Conservation (phyloP, 2,797 vertebrate species). For the Tamandua tetradactyla region DNA sequence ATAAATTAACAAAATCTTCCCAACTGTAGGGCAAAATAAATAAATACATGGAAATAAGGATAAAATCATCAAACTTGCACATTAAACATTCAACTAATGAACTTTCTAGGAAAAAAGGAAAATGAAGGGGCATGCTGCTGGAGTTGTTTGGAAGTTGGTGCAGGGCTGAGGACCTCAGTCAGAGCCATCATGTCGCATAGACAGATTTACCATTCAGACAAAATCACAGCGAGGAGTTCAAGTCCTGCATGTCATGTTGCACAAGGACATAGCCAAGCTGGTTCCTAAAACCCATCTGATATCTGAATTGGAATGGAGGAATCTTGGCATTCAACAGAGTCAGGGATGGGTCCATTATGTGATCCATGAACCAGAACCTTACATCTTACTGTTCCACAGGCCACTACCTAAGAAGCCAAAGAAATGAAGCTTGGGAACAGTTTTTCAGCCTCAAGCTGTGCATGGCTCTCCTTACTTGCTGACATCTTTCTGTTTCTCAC, state of each 20-base stretch:
- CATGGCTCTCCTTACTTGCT: conserved; percentile 60
- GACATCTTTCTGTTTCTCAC: conserved; percentile 66
- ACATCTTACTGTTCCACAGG: conserved; percentile 85
- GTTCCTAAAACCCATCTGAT: conserved; percentile 97
- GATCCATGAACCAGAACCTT: conserved; percentile 95
- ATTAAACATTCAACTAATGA: not conserved
- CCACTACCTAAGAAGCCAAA: conserved; percentile 84
- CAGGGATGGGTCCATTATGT: conserved; percentile 99
- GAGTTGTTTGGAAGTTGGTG: no score
- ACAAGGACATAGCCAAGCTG: conserved; percentile 93
- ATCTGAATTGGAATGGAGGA: conserved; percentile 97
- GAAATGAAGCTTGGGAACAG: conserved; percentile 64
- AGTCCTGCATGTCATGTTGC: conserved; percentile 95
- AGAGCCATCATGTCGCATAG: no score
- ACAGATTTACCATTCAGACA: no score
- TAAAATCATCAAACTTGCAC: not conserved
- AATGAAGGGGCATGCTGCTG: no score
- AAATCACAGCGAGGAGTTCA: no score
- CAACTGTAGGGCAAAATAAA: not conserved
- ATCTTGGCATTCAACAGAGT: conserved; percentile 97
- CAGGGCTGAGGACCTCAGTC: no score
- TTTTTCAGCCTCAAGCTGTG: not conserved
- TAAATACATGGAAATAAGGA: not conserved
- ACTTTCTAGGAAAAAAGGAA: not conserved
- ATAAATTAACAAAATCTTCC: not conserved